Evolutionary conservation across 2,888 invertebrate species (phyloP).

Genomic region (Caenorhabditis panamensis): DNA sequence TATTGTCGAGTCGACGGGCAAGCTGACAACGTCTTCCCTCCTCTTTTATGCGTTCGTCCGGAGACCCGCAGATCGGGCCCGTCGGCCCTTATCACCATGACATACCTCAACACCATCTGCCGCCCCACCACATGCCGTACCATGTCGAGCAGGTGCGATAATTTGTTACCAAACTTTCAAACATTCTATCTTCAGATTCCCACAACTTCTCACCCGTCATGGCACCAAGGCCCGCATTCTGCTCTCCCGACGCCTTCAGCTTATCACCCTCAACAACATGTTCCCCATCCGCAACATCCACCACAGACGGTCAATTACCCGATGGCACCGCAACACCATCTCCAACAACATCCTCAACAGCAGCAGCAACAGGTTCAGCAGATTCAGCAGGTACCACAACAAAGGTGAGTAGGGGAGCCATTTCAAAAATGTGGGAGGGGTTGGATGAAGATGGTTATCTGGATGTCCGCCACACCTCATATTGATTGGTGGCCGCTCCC

Average conservation of each 20-base stretch:
- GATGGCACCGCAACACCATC: conserved; percentile 23
- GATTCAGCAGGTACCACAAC: conserved; percentile 32
- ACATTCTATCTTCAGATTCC: conserved; percentile 46
- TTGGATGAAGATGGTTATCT: conserved; percentile 37
- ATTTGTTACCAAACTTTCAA: no score
- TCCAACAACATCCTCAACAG: conserved; percentile 26
- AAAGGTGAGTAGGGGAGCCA: conserved; percentile 23
- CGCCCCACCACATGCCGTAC: conserved; percentile 26
- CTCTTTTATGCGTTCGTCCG: conserved; percentile 22
- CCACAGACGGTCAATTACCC: conserved; percentile 11
- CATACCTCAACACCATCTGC: conserved; percentile 24
- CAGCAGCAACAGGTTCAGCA: conserved; percentile 27
- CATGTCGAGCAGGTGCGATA: conserved; percentile 38
- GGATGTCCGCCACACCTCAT: conserved; percentile 25
- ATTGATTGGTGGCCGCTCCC: conserved; percentile 43
- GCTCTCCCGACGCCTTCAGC: conserved; percentile 36
- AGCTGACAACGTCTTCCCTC: conserved; percentile 7
- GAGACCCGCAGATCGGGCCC: conserved; percentile 26
- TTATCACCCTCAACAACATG: conserved; percentile 7
- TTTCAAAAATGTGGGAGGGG: not conserved
- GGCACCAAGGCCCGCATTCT: conserved; percentile 29
- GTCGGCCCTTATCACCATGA: conserved; percentile 33
- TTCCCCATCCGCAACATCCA: conserved; percentile 8
- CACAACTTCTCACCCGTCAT: conserved; percentile 52
- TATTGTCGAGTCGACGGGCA: not conserved